Evolutionary conservation across 2,113 vertebrate species (phyloP), one percentile per base, ranked within the genome.

Genomic region (Microtus montanus): DNA sequence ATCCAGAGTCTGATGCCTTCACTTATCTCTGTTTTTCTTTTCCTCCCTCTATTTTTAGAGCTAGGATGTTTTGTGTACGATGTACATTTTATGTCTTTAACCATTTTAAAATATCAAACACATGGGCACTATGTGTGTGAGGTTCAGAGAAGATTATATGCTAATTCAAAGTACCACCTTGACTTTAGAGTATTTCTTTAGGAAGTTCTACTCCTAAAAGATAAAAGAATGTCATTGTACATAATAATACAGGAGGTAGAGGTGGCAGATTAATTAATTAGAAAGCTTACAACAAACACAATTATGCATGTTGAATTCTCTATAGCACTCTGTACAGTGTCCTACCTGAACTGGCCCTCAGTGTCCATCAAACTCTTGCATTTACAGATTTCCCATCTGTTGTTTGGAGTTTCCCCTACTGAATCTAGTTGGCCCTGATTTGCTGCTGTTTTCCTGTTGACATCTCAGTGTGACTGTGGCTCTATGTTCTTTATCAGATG

Each of bases 121-220:
- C 6, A 26, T 24, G 35, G 30, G 35, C 12, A 61, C 38, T 30
- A 41, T 44, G 8, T 68, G 19, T 54, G 47, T 9, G 10, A 22
- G 4, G 88, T 0, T 28, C 58, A 89, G 90, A 89, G 22, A 84
- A 93, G 61, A 19, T 20, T 71, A 15, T n/a, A 28, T 41, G 28
- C 61, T 47, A 66, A 85, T 33, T 85, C 83, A 35, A 68, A 20
- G 41, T 35, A 47, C 10, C 28, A 26, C 85, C 38, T 66, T 92
- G n/a, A 84, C 49, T 90, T 86, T 87, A 92, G 38, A 61, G n/a
- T 90, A 82, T 90, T 93, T 91, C 41, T 90, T 78, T 91, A 90
- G 83, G 6, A 90, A 78, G 7, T 90, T 82, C n/a, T 92, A 22
- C 84, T 86, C n/a, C n/a, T n/a, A n/a, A n/a, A n/a, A 83, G 54